Conservation (phyloP, 2,888 invertebrate species). For the Oscheius sp. region DNA sequence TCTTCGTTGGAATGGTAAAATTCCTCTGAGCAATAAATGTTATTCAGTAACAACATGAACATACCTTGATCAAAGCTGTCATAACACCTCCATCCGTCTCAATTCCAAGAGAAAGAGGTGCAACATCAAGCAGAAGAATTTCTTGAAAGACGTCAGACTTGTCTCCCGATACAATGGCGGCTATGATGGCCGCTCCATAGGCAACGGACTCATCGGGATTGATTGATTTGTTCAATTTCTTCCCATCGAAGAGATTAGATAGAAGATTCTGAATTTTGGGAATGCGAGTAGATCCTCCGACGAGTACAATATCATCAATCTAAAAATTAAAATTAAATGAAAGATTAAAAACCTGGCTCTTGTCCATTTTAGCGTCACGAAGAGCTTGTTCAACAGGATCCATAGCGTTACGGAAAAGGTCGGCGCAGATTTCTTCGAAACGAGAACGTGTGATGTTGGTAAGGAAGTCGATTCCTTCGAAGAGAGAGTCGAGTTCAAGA, state of each 20-base stretch:
- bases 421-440: constrained; percentile 95
- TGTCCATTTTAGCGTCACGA: constrained; percentile 82
- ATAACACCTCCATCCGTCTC: no score
- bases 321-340: no score
- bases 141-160: no score
- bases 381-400: constrained; percentile 95
- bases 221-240: no score
- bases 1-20: constrained; percentile 70
- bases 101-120: no score
- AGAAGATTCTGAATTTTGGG: constrained; percentile 96
- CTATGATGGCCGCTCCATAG: no score
- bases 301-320: constrained; percentile 79
- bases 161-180: no score
- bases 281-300: constrained; percentile 94
- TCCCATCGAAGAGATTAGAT: constrained; percentile 83
- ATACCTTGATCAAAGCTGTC: constrained; percentile 73
- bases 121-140: no score
- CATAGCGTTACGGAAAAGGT: constrained; percentile 92
- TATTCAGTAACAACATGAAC: no score
- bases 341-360: constrained; percentile 76
- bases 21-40: constrained; percentile 71
- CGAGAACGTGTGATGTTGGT: constrained; percentile 93
- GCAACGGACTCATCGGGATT: no score
- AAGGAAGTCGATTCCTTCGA: constrained; percentile 94
- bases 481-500: constrained; percentile 91